These are phyloP conservation scores for Sinocyclocheilus rhinocerous DNA, from an alignment of 2,113 vertebrate species.

Conservation along the genomic window DNA sequence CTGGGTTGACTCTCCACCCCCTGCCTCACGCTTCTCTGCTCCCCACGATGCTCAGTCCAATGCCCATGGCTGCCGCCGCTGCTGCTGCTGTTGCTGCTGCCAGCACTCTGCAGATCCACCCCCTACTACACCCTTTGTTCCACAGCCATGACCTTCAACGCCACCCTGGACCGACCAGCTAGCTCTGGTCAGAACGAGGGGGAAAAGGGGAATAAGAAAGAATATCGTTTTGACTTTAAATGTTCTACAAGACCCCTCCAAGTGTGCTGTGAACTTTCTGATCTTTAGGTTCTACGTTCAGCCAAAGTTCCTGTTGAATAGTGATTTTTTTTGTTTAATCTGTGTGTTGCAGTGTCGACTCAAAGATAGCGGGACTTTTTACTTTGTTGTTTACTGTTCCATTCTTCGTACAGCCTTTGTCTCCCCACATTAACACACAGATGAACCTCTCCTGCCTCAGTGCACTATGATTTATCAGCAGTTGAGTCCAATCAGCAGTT, in stretches of 20 bases:
- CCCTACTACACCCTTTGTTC: conserved; percentile 77
- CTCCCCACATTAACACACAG: background rate
- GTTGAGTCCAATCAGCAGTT: conserved; percentile 25
- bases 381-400: background rate
- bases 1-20: conserved; percentile 77
- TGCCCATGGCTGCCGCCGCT: conserved; percentile 62
- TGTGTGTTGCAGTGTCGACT: conserved; percentile 13
- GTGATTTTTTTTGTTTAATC: background rate
- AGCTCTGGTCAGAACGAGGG: conserved; percentile 19
- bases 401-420: background rate
- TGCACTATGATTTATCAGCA: background rate
- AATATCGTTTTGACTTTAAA: conserved; percentile 6
- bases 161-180: conserved; percentile 71
- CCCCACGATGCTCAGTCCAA: conserved; percentile 77
- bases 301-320: conserved; percentile 43
- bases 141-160: conserved; percentile 78
- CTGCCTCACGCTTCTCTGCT: conserved; percentile 73
- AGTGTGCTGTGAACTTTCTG: background rate
- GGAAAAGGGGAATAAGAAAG: background rate
- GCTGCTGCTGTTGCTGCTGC: conserved; percentile 58
- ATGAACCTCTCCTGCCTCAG: conserved; percentile 30
- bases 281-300: conserved; percentile 7
- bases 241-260: background rate
- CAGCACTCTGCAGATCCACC: conserved; percentile 75
- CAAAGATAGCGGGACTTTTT: background rate